Base-by-base conservation (phyloP, 2,888 invertebrate genomes). In the Gastrophysa polygoni region DNA sequence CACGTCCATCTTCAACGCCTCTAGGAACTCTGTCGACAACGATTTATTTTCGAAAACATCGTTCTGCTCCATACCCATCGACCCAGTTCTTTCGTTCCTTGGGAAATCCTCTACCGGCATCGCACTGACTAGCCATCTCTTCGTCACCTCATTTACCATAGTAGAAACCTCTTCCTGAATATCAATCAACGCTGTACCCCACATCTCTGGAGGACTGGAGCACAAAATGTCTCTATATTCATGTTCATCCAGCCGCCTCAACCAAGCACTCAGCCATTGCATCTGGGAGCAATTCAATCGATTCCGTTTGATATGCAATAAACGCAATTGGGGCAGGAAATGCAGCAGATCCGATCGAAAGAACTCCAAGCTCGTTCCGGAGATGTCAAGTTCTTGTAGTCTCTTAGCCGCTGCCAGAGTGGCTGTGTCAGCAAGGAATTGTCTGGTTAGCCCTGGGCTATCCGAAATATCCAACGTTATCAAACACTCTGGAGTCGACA, bases 381-480 rank as follows among this genome's bases (percentile, higher is more conserved):
- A 86, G 62, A 94, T 80, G 80, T 92, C 88, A 62, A 95, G 81
- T 70, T 88, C 87, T 72, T 88, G 86, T 48, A 93, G 82, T 76
- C 88, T 87, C 56, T 88, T 85, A 73, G 91, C 87, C 1, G 90
- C 90, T 20, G 89, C 88, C 64, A 91, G 81, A 6, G 89, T 88
- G 1, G 91, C 89, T 28, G 89, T 88, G 77, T 91, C 91, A 48
- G 88, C 87, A 68, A 93, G 82, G 60, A 90, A 83, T 77, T 89
- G 89, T 59, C 86, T 83, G 43, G 90, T 89, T 69, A 93, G 84
- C 63, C 86, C 86, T 0, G 90, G 88, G 77, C 93, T 93, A 63
- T 87, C 84, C 66, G 91, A 89, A 52, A 95, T 83, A 81, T 93
- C 91, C 68, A 95, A 84, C 75, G 86, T 86, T 75, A 89, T 87